Evolutionary conservation across 1,140 invertebrate genomes (phyloP), one percentile per base, ranked within the genome.

Genomic region (Arion vulgaris): DNA sequence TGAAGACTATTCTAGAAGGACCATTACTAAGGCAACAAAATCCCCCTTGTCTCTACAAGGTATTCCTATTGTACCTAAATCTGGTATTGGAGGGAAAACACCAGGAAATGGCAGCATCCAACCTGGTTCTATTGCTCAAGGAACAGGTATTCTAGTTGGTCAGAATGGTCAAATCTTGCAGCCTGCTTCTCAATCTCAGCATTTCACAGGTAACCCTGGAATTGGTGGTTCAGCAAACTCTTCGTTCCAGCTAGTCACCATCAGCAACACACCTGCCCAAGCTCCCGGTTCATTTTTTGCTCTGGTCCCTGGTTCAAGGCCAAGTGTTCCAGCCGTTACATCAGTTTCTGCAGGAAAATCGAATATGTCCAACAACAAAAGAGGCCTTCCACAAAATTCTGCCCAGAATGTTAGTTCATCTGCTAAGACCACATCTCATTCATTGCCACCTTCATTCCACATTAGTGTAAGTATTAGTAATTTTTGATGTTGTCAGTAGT

Each of bases 371-470:
- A 26, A 36, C 9, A 73, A 73, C 26, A 7, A 0, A 11, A 66
- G 62, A 66, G 11, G 2, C 38, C 19, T 11, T 39, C 11, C 71
- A 73, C 38, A 49, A 32, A 73, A 38, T 39, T 41, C 71, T 28
- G 38, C 38, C 13, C 71, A 39, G 41, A 26, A 36, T 23, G 38
- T 41, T 0, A 26, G 11, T 39, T 2, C 71, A 19, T 49, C 71
- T 28, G 19, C 74, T 1, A 76, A 53, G 74, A 7, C 57, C 15
- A 26, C 51, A n/a, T 1, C 53, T 39, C 51, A 1, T 66, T 36
- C 51, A 62, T 78, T 78, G 57, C 76, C 76, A 78, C 76, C 51
- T 19, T 78, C 76, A 11, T 62, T 57, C 39, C 76, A 23, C 23
- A 78, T 78, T 7, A 78, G 62, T 78, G 76, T 78, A 62, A 66